Conservation (phyloP, 2,113 vertebrate genomes). For the Nyctibius bracteatus region DNA sequence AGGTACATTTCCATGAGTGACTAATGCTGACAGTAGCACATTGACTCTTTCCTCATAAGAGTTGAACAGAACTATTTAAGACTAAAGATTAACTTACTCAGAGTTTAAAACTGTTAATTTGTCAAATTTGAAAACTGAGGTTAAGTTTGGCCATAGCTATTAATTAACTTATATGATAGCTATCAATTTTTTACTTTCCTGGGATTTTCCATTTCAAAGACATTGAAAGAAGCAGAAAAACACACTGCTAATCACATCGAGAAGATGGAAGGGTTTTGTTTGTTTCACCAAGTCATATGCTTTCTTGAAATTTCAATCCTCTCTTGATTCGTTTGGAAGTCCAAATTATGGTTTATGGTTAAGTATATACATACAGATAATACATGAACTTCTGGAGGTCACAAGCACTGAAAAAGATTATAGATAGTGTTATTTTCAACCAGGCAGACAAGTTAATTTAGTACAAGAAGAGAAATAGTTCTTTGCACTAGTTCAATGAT, state of each 20-base stretch:
- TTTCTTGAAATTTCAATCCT: neutral
- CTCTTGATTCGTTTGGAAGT: neutral
- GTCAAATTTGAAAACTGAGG: conserved; percentile 63
- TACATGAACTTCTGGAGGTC: neutral
- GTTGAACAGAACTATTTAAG: conserved; percentile 60
- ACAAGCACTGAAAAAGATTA: neutral
- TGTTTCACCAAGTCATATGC: neutral
- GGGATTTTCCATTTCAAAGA: conserved; percentile 50
- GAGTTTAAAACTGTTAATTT: conserved; percentile 68
- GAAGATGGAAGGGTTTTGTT: neutral
- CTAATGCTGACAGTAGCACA: conserved; percentile 51
- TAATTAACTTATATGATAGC: conserved; percentile 75
- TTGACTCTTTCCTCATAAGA: conserved; percentile 29
- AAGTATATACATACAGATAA: neutral
- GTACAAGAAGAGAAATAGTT: neutral
- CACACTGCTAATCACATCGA: neutral
- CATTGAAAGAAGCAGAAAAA: conserved; percentile 15
- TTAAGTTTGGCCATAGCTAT: conserved; percentile 64
- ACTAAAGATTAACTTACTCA: conserved; percentile 74
- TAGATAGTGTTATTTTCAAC: neutral
- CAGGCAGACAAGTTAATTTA: neutral
- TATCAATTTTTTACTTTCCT: conserved; percentile 58
- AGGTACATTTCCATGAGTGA: conserved; percentile 43
- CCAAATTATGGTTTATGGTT: neutral
- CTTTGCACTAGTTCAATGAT: neutral